Evolutionary conservation across 2,888 invertebrate genomes (phyloP).

Genomic region (Linnaemya vulpina): DNA sequence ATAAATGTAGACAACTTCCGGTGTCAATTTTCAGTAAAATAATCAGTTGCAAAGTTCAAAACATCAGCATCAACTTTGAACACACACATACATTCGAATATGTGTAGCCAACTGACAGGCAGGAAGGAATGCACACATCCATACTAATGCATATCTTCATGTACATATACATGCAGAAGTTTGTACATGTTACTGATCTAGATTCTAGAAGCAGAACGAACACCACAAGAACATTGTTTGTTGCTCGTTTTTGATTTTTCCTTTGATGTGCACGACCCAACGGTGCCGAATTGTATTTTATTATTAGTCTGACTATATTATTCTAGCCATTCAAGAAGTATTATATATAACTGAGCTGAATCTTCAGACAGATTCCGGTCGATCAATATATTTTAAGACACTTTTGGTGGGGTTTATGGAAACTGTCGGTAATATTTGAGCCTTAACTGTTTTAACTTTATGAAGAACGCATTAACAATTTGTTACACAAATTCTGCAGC

Average conservation of each 20-base stretch:
- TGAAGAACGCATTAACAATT: no score
- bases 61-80: conserved; percentile 17
- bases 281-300: background rate
- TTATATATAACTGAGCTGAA: no score
- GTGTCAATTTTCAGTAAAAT: conserved; percentile 68
- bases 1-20: conserved; percentile 72
- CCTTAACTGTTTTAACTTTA: no score
- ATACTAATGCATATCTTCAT: background rate
- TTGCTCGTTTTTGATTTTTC: background rate
- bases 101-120: background rate
- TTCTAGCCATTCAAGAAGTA: no score
- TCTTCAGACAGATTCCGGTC: no score
- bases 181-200: background rate
- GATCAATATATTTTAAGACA: no score
- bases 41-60: conserved; percentile 59
- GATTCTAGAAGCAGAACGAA: background rate
- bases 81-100: background rate
- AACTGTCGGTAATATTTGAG: no score
- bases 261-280: background rate
- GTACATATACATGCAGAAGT: background rate
- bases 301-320: background rate
- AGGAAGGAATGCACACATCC: no score
- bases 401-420: no score
- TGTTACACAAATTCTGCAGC: no score
- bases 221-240: background rate